phyloP scores from a whole-genome alignment of 2,797 vertebrate species.

The Vipera ursinii region DNA sequence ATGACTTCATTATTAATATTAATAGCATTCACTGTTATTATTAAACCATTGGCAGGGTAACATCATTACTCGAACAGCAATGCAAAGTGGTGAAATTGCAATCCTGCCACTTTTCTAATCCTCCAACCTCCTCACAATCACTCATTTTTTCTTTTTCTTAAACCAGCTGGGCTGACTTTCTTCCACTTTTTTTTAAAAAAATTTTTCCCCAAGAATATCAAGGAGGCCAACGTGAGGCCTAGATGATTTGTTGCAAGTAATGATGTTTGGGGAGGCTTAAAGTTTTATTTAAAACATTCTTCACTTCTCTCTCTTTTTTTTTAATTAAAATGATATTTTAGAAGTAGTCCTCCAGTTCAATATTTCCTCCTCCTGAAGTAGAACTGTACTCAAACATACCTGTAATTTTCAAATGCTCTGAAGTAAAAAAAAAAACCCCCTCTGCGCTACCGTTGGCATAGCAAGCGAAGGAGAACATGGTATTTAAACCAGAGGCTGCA shows the following conservation, averaged over 20 bases:
- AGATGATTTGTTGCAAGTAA: neutral
- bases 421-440: neutral
- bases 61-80: neutral
- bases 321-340: neutral
- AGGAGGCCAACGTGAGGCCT: neutral
- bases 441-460: neutral
- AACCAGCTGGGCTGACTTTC: neutral
- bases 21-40: neutral
- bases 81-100: neutral
- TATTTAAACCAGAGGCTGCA: neutral
- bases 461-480: neutral
- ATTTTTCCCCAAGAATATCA: neutral
- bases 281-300: neutral
- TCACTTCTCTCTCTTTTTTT: neutral
- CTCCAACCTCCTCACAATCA: neutral
- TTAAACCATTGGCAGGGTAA: neutral
- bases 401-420: neutral
- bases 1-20: neutral
- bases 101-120: neutral
- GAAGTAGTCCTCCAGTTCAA: neutral
- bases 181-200: neutral
- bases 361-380: neutral
- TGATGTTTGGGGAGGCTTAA: neutral
- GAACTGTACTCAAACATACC: neutral
- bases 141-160: neutral